Percentiles rank a stretch among this genome's conserved stretches.
These are phyloP conservation scores for Melanitta fusca DNA, from an alignment of 2,797 vertebrate genomes.

Conservation along the genomic window DNA sequence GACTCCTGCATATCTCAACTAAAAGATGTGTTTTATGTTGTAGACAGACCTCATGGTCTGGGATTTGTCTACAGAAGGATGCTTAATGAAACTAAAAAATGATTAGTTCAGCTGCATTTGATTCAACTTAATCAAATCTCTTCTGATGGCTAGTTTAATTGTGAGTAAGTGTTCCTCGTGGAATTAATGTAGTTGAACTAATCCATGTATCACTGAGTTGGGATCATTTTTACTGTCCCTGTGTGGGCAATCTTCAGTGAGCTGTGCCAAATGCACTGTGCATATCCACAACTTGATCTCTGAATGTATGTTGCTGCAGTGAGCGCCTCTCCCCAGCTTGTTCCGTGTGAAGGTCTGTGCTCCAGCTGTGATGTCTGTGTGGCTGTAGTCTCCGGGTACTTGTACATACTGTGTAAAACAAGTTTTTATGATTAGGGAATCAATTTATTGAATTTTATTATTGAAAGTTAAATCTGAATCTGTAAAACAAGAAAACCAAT, in stretches of 20 bases:
- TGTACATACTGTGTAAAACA: constrained; percentile 83
- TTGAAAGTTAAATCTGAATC: constrained; percentile 72
- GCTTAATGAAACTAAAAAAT: constrained; percentile 52
- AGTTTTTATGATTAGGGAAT: constrained; percentile 82
- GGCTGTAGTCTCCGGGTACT: constrained; percentile 70
- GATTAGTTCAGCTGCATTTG: constrained; percentile 63
- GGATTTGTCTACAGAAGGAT: background rate
- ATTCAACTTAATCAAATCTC: constrained; percentile 29
- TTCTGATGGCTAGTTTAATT: constrained; percentile 27
- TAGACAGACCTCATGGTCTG: constrained; percentile 12
- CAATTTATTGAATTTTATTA: constrained; percentile 81
- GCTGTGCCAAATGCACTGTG: constrained; percentile 81
- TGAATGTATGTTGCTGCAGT: constrained; percentile 69
- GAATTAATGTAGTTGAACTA: constrained; percentile 54
- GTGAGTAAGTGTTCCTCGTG: constrained; percentile 20
- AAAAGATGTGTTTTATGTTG: constrained; percentile 15
- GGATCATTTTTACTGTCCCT: constrained; percentile 47
- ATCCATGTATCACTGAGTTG: background rate
- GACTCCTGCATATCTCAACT: constrained; percentile 43
- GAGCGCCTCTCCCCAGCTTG: constrained; percentile 6
- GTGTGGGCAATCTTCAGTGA: constrained; percentile 22
- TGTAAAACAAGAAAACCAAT: constrained; percentile 77
- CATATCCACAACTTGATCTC: constrained; percentile 56
- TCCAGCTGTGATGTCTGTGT: constrained; percentile 70
- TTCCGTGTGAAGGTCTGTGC: constrained; percentile 53